Conservation (phyloP, 2,113 vertebrate species). For the Loxodonta africana region DNA sequence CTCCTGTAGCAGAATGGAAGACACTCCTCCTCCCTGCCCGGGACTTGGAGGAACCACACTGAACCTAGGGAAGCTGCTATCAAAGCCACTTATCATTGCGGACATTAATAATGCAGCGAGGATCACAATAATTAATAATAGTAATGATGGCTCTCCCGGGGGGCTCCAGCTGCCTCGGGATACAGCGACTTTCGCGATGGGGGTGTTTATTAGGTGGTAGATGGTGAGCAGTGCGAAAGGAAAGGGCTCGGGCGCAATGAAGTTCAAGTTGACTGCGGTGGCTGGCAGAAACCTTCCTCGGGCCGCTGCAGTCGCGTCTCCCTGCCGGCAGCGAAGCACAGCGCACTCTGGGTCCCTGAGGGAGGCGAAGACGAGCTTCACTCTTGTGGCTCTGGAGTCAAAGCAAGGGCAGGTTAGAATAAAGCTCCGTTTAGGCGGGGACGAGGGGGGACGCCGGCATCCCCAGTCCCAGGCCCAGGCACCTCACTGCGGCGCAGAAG, state of each 20-base stretch:
- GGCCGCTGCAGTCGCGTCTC: not conserved
- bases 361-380: not conserved
- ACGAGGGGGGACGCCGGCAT: fast-evolving
- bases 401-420: constrained; percentile 19
- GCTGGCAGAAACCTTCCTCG: not conserved
- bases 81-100: constrained; percentile 56
- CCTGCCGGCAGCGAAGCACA: not conserved
- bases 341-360: not conserved
- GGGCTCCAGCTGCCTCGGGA: constrained; percentile 78
- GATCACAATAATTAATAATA: constrained; percentile 82
- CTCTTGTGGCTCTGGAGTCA: not conserved
- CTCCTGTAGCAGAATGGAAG: not conserved
- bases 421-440: not conserved
- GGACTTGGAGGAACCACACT: not conserved
- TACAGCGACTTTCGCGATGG: constrained; percentile 54
- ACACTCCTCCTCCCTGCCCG: not conserved
- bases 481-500: fast-evolving
- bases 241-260: constrained; percentile 83
- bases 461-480: not conserved
- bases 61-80: constrained; percentile 54
- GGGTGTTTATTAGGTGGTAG: not conserved
- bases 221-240: not conserved
- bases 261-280: constrained; percentile 90
- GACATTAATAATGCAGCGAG: constrained; percentile 73
- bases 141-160: constrained; percentile 75